Base-by-base conservation (phyloP, 2,888 invertebrate species). In the Sphaerophoria taeniata region DNA sequence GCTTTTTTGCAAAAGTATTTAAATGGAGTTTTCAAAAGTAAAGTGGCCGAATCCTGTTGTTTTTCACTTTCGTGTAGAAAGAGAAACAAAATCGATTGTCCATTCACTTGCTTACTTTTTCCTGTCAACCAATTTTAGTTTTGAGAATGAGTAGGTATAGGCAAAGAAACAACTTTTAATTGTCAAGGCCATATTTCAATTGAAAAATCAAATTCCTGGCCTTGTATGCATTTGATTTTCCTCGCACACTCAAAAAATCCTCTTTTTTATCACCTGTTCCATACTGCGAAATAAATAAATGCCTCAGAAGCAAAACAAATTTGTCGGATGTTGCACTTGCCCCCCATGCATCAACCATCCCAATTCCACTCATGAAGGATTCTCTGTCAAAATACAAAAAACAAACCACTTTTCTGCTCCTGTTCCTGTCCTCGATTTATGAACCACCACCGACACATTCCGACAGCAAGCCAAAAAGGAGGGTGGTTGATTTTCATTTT, bases 401-500 rank as follows among this genome's bases (percentile, higher is more conserved):
- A 5, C n/a, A 11, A 39, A 12, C 43, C 9, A 6, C 11, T 39
- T 58, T 33, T 43, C 16, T 34, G n/a, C 49, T 74, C 34, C 58
- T 45, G 5, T n/a, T 65, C n/a, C 34, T 55, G 39, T 43, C 58
- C 60, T 24, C 60, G 24, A 60, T 60, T 60, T 24, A 24, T 24
- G 12, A 58, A 58, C 60, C 39, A 24, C 16, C 60, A 24, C n/a
- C n/a, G n/a, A n/a, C n/a, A n/a, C n/a, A n/a, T n/a, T n/a, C n/a
- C n/a, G n/a, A n/a, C n/a, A n/a, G 24, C 24, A 24, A 24, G 24
- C 24, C 2, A 24, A 24, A 24, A 24, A 24, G 24, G 24, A 53
- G 53, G 67, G 67, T 67, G 67, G 67, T 53, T 67, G 51, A 67
- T 67, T 24, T 53, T 67, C 24, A 31, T 34, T 51, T 65, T 36